These are phyloP conservation scores for Chaetodon trifasciatus DNA, from an alignment of 2,797 vertebrate genomes.

Conservation along the genomic window DNA sequence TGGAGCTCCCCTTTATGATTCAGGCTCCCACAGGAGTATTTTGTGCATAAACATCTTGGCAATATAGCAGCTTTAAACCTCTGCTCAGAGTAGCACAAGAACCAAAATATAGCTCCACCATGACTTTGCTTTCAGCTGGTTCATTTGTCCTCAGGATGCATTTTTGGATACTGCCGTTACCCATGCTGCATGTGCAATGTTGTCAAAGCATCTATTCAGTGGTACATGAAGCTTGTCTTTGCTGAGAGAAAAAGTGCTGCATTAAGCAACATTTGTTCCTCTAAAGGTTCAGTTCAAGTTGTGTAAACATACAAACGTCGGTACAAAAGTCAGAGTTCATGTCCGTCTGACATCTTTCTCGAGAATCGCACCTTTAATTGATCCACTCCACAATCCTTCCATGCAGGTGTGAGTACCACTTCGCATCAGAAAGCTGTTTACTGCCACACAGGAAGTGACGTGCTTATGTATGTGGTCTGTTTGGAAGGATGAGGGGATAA, in stretches of 20 bases:
- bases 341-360: too few relatives aligned
- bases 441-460: not conserved
- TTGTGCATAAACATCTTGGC: conserved; percentile 15
- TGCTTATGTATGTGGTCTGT: too few relatives aligned
- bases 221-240: not conserved
- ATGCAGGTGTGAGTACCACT: not conserved
- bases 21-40: conserved; percentile 5
- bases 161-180: not conserved
- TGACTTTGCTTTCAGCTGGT: conserved; percentile 24
- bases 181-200: not conserved
- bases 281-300: not conserved
- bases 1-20: not conserved
- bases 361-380: too few relatives aligned
- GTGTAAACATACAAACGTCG: not conserved
- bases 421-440: not conserved
- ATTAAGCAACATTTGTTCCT: not conserved
- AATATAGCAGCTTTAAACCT: conserved; percentile 29
- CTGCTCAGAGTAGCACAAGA: conserved; percentile 40
- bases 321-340: not conserved
- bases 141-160: conserved; percentile 2
- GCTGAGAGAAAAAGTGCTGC: not conserved
- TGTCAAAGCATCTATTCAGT: conserved; percentile 18
- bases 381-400: not conserved
- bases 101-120: conserved; percentile 12
- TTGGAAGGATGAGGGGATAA: not conserved